Conservation (phyloP, 2,113 vertebrate genomes). For the Rhineura floridana region DNA sequence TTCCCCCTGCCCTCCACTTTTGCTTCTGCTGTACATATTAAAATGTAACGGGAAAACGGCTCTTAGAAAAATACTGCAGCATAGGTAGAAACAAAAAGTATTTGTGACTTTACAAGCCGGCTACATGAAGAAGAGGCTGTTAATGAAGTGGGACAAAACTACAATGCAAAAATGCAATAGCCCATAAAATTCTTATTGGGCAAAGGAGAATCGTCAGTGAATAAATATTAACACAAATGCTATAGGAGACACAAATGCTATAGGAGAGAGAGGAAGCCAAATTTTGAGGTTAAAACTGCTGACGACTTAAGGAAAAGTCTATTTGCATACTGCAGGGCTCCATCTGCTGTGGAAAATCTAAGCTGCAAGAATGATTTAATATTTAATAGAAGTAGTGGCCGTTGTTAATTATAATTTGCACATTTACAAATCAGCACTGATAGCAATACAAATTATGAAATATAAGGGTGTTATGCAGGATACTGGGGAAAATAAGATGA, state of each 20-base stretch:
- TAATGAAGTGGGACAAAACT: slow-evolving; percentile 90
- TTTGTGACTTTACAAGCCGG: slow-evolving; percentile 78
- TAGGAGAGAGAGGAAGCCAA: slow-evolving; percentile 77
- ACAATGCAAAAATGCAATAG: slow-evolving; percentile 78
- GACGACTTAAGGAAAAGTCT: slow-evolving; percentile 83
- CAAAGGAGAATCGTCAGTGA: slow-evolving; percentile 82
- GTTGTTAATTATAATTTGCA: slow-evolving; percentile 99
- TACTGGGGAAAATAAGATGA: slow-evolving; percentile 94
- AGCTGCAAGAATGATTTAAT: slow-evolving; percentile 97
- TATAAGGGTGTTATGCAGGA: slow-evolving; percentile 92
- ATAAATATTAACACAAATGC: slow-evolving; percentile 90
- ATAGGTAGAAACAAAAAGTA: slow-evolving; percentile 80
- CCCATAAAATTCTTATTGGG: slow-evolving; percentile 84
- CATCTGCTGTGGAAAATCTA: slow-evolving; percentile 91
- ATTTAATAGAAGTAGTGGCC: slow-evolving; percentile 97
- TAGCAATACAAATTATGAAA: slow-evolving; percentile 99
- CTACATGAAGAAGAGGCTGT: slow-evolving; percentile 84
- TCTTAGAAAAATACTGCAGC: slow-evolving; percentile 75
- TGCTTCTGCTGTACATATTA: slow-evolving; percentile 74
- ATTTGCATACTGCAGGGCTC: slow-evolving; percentile 95
- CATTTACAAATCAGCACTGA: slow-evolving; percentile 99
- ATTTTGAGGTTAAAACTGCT: slow-evolving; percentile 85
- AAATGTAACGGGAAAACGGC: slow-evolving; percentile 72
- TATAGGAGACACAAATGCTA: slow-evolving; percentile 83
- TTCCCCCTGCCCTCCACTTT: slow-evolving; percentile 45